Base-by-base conservation (phyloP, 2,113 vertebrate genomes). In the Perccottus glenii region DNA sequence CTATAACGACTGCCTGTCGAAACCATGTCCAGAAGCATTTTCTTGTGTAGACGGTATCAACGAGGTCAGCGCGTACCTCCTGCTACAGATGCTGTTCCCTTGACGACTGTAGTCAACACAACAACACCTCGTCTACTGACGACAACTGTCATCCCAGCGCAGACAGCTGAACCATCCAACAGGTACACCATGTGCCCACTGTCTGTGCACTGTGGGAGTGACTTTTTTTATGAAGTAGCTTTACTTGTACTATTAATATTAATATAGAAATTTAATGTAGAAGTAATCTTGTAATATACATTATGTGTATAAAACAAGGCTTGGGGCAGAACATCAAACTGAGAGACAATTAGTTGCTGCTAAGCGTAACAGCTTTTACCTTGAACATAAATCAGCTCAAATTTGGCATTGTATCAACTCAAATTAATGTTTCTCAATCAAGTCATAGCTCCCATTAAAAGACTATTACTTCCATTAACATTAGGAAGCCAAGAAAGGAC, bases 41-140 rank as follows among this genome's bases (percentile, higher is more conserved):
- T 83, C 90, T 80, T 94, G 93, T 89, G 70, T 91, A 83, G 94
- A 95, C 77, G 93, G 92, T 84, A 92, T 93, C 90, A 93, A 93
- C 85, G 91, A 86, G 86, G 87, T 94, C 85, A 95, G 88, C 79
- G 92, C 80, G 85, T 94, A 72, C 84, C 90, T 72, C 61, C 77
- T 43, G 79, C 74, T 73, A 84, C 70, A 15, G 73, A 80, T 68
- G 68, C 61, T 35, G 77, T 82, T 81, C 80, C 83, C 78, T 75
- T 78, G 73, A 53, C 38, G 79, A 85, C 84, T 61, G 70, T 27
- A 73, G 73, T 77, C 48, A 64, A 53, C 16, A 50, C 89, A 82
- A 77, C 75, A 63, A 75, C 73, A 69, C 66, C 71, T 52, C 60
- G 86, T 57, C 72, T 64, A n/a, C 43, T 58, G 38, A 47, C 43